Evolutionary conservation across 2,113 vertebrate species (phyloP).

Genomic region (Bos javanicus): DNA sequence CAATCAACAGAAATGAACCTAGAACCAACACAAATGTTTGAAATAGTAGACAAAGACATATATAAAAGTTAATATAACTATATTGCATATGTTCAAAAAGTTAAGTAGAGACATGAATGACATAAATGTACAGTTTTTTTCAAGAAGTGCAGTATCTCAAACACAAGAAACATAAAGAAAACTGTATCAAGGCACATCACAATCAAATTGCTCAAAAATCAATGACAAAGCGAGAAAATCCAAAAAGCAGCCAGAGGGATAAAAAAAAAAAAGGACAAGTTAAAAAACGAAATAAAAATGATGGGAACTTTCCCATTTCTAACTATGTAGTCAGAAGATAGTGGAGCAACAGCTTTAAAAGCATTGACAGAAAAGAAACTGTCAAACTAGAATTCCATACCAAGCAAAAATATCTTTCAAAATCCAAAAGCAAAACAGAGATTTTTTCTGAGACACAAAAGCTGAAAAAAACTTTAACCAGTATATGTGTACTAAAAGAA

Average conservation of each 20-base stretch:
- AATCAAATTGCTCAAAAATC: background rate
- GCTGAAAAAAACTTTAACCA: background rate
- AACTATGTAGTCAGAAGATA: background rate
- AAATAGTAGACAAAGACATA: background rate
- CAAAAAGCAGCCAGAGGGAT: background rate
- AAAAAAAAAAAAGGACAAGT: background rate
- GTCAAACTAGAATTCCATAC: background rate
- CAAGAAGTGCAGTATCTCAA: background rate
- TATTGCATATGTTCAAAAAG: background rate
- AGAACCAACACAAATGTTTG: background rate
- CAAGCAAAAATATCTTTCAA: constrained; percentile 14
- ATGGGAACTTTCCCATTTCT: background rate
- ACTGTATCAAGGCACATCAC: background rate
- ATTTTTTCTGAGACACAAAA: background rate
- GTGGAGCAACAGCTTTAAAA: background rate
- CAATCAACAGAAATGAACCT: background rate
- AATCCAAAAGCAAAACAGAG: background rate
- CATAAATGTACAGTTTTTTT: background rate
- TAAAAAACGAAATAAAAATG: background rate
- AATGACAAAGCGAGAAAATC: background rate
- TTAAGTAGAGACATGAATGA: background rate
- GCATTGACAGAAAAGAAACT: background rate
- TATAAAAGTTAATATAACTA: background rate
- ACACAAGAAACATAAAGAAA: background rate
- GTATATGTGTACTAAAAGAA: background rate